Evolutionary conservation across 1,140 invertebrate species (phyloP), one percentile per base, ranked within the genome.

Genomic region (Ooceraea biroi): DNA sequence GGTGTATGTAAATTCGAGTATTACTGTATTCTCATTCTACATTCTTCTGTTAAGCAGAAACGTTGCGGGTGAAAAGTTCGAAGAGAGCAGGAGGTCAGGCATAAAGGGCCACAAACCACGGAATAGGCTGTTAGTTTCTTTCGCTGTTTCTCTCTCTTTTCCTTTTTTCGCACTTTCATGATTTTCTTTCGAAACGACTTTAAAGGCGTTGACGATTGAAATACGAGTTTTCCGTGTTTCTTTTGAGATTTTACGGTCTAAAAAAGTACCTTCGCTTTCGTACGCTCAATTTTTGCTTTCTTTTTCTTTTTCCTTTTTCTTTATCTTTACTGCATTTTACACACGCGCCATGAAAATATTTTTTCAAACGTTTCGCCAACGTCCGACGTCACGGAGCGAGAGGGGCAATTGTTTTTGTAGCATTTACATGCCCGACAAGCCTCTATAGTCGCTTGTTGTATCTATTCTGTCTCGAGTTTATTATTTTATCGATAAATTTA

Each of bases 101-200:
- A 46, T 55, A 80, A 80, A 80, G 36, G 1, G 1, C 5, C 17
- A 69, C 57, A 50, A 58, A 57, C 36, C 3, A 3, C 11, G 30
- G 19, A 66, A 77, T 77, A 77, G 27, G 30, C 46, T 19, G 27
- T 77, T 71, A 71, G 65, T 71, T 80, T 58, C 36, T 57, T n/a
- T 61, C 17, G 22, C 7, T 36, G 7, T 3, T 27, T 14, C 10
- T 17, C 52, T 1, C 4, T 22, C 11, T 46, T 14, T 44, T 73
- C 63, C 12, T 22, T 57, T 50, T 27, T 41, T 2, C 25, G 14
- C 19, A 68, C 19, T 58, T 66, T 72, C 60, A 22, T 44, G 36
- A 80, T 36, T 69, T 52, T 66, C 27, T 66, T 63, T 52, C 12
- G 60, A 50, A 44, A 14, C 14, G 22, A 80, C 44, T 69, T 80